A percentile compares a stretch with the other conserved stretches of the same genome.
Conservation (phyloP, 2,797 vertebrate species). For the Falco columbarius region DNA sequence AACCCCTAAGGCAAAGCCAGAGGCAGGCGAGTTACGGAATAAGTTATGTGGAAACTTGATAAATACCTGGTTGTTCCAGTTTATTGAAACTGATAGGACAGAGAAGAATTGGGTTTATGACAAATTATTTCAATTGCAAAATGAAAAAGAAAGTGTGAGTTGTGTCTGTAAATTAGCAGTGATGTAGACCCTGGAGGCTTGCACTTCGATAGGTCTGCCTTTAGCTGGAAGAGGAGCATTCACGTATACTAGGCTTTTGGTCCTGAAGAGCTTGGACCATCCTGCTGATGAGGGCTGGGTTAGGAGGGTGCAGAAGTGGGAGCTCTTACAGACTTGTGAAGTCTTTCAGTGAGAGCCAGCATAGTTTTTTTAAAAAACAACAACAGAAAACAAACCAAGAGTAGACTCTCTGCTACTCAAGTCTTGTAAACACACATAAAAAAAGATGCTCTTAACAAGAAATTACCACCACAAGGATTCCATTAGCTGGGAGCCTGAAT, state of each 20-base stretch:
- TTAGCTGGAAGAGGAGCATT: not conserved
- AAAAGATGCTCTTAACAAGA: not conserved
- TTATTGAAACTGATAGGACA: not conserved
- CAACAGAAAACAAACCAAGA: too few species aligned
- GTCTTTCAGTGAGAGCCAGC: not conserved
- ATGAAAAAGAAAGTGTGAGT: not conserved
- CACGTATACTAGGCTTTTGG: rapidly evolving
- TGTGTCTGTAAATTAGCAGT: not conserved
- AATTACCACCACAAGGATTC: not conserved
- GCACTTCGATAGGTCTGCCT: not conserved
- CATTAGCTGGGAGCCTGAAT: not conserved
- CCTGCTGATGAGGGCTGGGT: not conserved
- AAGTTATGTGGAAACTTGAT: not conserved
- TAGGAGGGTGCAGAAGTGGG: not conserved
- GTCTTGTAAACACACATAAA: not conserved
- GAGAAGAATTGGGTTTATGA: not conserved
- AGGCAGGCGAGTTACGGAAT: not conserved
- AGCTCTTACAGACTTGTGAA: not conserved
- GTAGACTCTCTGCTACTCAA: not conserved
- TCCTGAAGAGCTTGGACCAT: not conserved
- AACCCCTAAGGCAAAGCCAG: constrained; percentile 47
- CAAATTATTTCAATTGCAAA: not conserved
- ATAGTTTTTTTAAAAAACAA: not conserved
- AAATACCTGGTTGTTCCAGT: not conserved
- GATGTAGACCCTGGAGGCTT: not conserved